Base-by-base conservation (phyloP, 2,113 vertebrate genomes). In the Pipra filicauda region DNA sequence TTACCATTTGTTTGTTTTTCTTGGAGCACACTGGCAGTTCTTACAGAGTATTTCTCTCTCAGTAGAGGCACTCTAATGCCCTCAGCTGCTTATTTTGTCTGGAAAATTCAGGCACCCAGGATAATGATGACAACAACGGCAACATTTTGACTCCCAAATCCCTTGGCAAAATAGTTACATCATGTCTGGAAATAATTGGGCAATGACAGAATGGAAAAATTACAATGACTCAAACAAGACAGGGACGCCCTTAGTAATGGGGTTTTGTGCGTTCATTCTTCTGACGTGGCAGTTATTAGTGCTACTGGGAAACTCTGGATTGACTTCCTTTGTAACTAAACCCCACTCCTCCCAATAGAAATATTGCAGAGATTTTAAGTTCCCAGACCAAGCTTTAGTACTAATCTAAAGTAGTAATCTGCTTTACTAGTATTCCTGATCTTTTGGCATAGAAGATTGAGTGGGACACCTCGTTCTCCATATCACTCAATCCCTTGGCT, bases 151-250 rank as follows among this genome's bases (percentile, higher is more conserved):
- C 91, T 96, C 92, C 52, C 88, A 96, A 94, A 97, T 96, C 76
- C 95, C 57, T 76, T 94, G 83, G 88, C 91, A 94, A 96, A 96
- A 84, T 94, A 88, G 79, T 96, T 96, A 89, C 92, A 89, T 96
- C 91, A 96, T 91, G 92, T 96, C 95, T 96, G 85, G 88, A 94
- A 95, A 97, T 97, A 97, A 90, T n/a, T 95, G 90, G 90, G 70
- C 88, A 93, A 24, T 96, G 95, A 96, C 88, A 92, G 95, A 90
- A 96, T 96, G 95, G 95, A 96, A 96, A 97, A 90, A 81, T 93
- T 84, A 33, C 44, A 86, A 62, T 91, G 91, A 87, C 80, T 93
- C 61, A 81, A 91, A 94, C 44, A 96, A 87, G 93, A 78, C 21
- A 84, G 75, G 52, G 90, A 83, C 0, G 9, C 69, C 86, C 27